Conservation (phyloP, 2,888 invertebrate species). For the Noctua janthe region DNA sequence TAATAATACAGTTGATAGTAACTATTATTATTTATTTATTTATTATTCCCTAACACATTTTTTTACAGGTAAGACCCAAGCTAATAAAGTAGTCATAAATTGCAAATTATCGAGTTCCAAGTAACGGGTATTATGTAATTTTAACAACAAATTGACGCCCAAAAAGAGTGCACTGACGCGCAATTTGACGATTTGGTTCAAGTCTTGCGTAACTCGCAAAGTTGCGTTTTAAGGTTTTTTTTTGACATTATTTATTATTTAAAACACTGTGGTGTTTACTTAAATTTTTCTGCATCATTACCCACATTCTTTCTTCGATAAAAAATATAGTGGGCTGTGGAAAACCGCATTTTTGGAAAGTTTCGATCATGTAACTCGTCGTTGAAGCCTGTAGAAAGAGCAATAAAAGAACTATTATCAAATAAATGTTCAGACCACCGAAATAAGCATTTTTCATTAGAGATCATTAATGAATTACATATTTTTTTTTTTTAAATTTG, state of each 20-base stretch:
- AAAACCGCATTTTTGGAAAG: slow-evolving; percentile 15
- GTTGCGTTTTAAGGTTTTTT: neutral
- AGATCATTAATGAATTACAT: no score
- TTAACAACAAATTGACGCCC: neutral
- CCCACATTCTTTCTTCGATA: neutral
- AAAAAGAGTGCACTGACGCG: slow-evolving; percentile 13
- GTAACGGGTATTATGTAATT: slow-evolving; percentile 26
- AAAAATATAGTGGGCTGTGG: neutral
- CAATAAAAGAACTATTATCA: neutral
- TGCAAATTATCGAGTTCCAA: no score
- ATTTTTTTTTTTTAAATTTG: no score
- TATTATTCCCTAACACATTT: no score
- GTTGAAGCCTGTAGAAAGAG: neutral
- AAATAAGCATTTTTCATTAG: no score
- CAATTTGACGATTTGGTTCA: slow-evolving; percentile 30
- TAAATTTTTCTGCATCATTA: neutral
- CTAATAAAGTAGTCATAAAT: no score
- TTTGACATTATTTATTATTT: neutral
- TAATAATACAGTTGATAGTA: slow-evolving; percentile 48
- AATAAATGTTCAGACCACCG: no score
- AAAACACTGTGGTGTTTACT: neutral
- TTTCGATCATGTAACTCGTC: slow-evolving; percentile 14
- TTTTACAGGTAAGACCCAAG: no score
- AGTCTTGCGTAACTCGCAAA: slow-evolving; percentile 24
- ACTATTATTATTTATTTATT: slow-evolving; percentile 2